These are phyloP conservation scores for Rhabdomys dilectus DNA, from an alignment of 2,113 vertebrate species.

Conservation along the genomic window DNA sequence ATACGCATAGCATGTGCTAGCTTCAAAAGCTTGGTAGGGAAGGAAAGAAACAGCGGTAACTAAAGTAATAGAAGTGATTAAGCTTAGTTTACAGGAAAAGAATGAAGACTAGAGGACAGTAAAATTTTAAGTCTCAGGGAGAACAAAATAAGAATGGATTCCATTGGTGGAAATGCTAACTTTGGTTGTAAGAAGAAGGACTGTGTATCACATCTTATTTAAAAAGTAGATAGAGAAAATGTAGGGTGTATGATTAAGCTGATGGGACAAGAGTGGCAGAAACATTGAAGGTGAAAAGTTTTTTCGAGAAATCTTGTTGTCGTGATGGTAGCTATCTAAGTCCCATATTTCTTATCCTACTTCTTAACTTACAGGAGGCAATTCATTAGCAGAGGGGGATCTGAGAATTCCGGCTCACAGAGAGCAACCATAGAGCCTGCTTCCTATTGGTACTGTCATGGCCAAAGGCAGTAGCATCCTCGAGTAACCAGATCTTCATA, in stretches of 20 bases:
- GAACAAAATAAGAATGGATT: background rate
- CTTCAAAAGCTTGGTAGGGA: background rate
- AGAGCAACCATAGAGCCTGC: no score
- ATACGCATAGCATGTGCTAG: background rate
- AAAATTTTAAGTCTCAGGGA: background rate
- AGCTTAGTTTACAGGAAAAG: background rate
- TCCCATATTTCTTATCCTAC: background rate
- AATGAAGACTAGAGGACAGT: rapidly evolving
- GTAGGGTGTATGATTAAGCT: background rate
- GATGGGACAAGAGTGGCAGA: rapidly evolving
- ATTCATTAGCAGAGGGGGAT: background rate
- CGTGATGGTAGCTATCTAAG: background rate
- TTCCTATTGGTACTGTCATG: background rate
- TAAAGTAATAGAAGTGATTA: background rate
- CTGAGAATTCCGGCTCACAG: background rate
- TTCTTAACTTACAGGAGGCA: background rate
- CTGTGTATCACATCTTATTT: background rate
- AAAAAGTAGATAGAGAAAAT: background rate
- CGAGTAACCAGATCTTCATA: background rate
- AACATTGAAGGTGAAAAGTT: background rate
- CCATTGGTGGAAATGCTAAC: background rate
- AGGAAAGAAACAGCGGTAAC: background rate
- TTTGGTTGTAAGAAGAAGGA: background rate
- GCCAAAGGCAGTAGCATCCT: no score
- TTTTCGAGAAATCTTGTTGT: background rate